Evolutionary conservation across 2,797 vertebrate genomes (phyloP), one percentile per base, ranked within the genome.

Genomic region (Smutsia temminckii): DNA sequence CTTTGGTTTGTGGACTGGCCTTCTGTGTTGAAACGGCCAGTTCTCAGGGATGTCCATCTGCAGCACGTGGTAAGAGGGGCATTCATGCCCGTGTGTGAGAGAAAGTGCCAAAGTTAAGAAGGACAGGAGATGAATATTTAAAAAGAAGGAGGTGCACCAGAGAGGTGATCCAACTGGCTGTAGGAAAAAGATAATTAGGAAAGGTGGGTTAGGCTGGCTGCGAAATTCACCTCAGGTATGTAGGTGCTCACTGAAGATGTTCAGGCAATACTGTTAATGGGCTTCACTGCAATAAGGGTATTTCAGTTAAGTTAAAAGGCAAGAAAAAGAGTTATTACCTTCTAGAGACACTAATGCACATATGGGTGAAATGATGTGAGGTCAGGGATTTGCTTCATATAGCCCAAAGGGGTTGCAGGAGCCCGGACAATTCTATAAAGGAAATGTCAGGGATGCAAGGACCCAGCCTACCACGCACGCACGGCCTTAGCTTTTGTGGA

Each of bases 321-420:
- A 32, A 68, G 6, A 51, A 69, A 20, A 20, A 61, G 27, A 92
- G 40, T 53, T 27, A 51, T 53, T 77, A 32, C 81, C 81, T 94
- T 95, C 84, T 27, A 86, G 79, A 85, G 46, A 51, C 74, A 40
- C 34, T 84, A 63, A 11, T 55, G 6, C 55, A 14, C 87, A 95
- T 42, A 42, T 17, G 37, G 27, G 8, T 71, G 27, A 78, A 69
- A 37, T 34, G 53, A 75, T 51, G 17, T 6, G 14, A 42, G 78
- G 16, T 85, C 90, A 85, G 46, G n/a, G 29, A 69, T 66, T 93
- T 72, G 91, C 59, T 97, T 94, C 77, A 81, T 49, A 85, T 85
- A 66, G 5, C 46, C 64, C 53, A 86, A 64, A 61, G 27, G 20
- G 8, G 37, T 49, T 8, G 23, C 66, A 16, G 13, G 71, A 87